Evolutionary conservation across 1,140 invertebrate genomes (phyloP), one percentile per base, ranked within the genome.

Genomic region (Manduca sexta): DNA sequence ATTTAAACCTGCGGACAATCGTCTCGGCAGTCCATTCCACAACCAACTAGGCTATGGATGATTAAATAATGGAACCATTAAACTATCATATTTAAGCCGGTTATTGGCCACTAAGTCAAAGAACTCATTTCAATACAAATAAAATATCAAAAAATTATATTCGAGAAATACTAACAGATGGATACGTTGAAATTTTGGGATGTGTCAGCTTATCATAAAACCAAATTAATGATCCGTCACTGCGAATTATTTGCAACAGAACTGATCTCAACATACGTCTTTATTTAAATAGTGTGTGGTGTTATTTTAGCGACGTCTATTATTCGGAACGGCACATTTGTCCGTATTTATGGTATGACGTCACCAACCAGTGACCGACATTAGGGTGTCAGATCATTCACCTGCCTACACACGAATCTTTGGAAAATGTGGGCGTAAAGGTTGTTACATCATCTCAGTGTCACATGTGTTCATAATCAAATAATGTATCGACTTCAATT

Each of bases 381-480:
- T 71, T 68, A 61, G 59, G 64, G 69, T 66, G 60, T 64, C 62
- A 56, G 60, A 65, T 63, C 46, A 56, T 68, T 63, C 71, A 66
- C 71, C 70, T 69, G 60, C 72, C 68, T 69, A 78, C 74, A 64
- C 60, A 44, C 39, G 41, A 41, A 47, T 59, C 53, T 52, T 64
- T 52, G 60, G 64, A 65, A 60, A 52, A 53, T 46, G 73, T 75
- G 45, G 72, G 68, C 62, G 73, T 71, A 69, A 77, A 79, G 74
- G 77, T 74, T 50, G 31, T 60, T 64, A 53, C 56, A 53, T 58
- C 47, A 53, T 49, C 45, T 29, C 18, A 49, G 41, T 18, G 43
- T 46, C 15, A 15, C 34, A 33, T n/a, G n/a, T n/a, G n/a, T n/a
- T n/a, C n/a, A n/a, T n/a, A n/a, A n/a, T n/a, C n/a, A n/a, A n/a